phyloP scores from a whole-genome alignment of 2,888 invertebrate genomes.

The Diplolepis rosae region DNA sequence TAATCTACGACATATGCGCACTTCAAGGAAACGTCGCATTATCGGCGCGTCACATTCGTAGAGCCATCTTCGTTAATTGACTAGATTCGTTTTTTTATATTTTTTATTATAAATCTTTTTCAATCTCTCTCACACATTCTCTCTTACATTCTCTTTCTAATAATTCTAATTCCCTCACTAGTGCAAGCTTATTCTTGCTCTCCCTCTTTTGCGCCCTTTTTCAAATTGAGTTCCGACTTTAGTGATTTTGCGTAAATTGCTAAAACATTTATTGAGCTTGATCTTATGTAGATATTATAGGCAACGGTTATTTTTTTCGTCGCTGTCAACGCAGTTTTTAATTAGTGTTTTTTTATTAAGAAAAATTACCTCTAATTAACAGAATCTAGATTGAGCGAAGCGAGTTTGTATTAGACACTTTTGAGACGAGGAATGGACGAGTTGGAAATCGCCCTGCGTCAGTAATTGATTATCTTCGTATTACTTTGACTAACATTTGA shows the following conservation, averaged over 20 bases:
- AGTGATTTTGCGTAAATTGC: slow-evolving; percentile 52
- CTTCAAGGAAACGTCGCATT: slow-evolving; percentile 37
- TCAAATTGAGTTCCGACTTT: slow-evolving; percentile 48
- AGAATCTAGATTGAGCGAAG: slow-evolving; percentile 62
- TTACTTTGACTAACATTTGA: slow-evolving; percentile 11
- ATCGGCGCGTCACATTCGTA: slow-evolving; percentile 62
- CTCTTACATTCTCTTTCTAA: slow-evolving; percentile 4
- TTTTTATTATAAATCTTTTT: slow-evolving; percentile 39
- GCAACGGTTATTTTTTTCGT: slow-evolving; percentile 61
- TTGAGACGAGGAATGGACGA: slow-evolving; percentile 16
- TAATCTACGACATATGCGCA: slow-evolving; percentile 42
- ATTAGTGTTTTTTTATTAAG: neutral
- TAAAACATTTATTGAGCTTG: slow-evolving; percentile 70
- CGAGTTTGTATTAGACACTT: slow-evolving; percentile 54
- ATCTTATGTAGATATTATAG: slow-evolving; percentile 66
- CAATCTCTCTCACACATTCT: slow-evolving; percentile 34
- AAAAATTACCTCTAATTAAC: slow-evolving; percentile 45
- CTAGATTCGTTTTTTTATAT: slow-evolving; percentile 61
- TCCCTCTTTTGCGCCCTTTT: slow-evolving; percentile 45
- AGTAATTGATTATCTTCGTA: slow-evolving; percentile 25
- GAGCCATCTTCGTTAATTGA: slow-evolving; percentile 72
- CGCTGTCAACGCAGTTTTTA: slow-evolving; percentile 30
- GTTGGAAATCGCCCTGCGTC: slow-evolving; percentile 26
- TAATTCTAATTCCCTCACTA: slow-evolving; percentile 23
- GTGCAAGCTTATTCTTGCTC: slow-evolving; percentile 38